These are phyloP conservation scores for Rhodinocichla rosea DNA, from an alignment of 2,113 vertebrate species.

Conservation along the genomic window DNA sequence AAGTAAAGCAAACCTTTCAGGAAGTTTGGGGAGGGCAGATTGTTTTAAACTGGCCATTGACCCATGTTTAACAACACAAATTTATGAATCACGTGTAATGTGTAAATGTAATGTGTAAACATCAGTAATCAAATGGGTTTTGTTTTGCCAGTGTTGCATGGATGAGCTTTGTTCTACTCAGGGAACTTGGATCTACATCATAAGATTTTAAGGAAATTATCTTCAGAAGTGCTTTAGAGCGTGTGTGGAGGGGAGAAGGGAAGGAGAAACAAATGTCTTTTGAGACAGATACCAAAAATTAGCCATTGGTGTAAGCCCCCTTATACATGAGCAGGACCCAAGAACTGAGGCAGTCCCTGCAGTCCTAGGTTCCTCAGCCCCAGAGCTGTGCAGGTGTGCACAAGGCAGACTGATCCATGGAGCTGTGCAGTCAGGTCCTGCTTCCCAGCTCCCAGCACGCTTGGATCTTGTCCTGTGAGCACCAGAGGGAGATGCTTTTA, in stretches of 20 bases:
- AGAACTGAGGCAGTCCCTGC: not conserved
- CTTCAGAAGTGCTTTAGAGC: not conserved
- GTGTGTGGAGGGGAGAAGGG: not conserved
- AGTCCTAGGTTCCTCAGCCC: not conserved
- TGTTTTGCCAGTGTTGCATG: not conserved
- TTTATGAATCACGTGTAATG: not conserved
- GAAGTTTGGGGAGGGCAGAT: not conserved
- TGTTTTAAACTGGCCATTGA: not conserved
- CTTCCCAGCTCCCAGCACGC: not conserved
- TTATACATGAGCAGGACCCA: not conserved
- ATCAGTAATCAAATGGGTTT: not conserved
- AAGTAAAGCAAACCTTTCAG: not conserved
- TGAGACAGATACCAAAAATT: not conserved
- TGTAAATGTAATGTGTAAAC: not conserved
- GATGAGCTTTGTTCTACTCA: not conserved
- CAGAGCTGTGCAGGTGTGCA: not conserved
- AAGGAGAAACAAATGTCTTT: not conserved
- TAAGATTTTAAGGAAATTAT: not conserved
- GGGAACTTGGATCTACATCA: not conserved
- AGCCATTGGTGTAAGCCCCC: not conserved
- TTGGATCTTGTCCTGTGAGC: not conserved
- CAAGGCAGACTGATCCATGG: not conserved
- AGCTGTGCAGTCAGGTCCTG: rapidly evolving
- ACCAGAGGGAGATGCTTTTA: not conserved
- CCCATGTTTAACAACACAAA: not conserved